Conservation (phyloP, 2,888 invertebrate species). For the Melieria crassipennis region DNA sequence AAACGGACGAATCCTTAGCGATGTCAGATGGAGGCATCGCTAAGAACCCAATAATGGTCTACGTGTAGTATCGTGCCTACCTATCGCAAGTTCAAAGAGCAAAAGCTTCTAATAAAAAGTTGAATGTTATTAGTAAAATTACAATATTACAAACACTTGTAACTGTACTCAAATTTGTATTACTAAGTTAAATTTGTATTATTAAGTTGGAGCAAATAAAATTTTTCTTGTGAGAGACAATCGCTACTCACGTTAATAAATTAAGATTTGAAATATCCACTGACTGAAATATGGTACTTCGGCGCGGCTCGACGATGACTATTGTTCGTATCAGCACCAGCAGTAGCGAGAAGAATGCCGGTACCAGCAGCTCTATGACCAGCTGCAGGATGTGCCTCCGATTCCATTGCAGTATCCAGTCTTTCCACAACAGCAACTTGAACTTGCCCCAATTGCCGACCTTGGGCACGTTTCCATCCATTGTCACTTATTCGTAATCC, state of each 20-base stretch:
- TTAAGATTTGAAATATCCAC: conserved; percentile 60
- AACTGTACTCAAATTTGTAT: no score
- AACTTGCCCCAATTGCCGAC: conserved; percentile 70
- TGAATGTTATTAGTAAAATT: no score
- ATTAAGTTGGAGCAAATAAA: no score
- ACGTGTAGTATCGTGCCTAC: no score
- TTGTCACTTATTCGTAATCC: no score
- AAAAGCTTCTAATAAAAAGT: no score
- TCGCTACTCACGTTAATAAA: conserved; percentile 52
- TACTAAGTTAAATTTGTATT: no score
- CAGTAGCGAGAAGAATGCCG: conserved; percentile 74
- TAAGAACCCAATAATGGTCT: no score
- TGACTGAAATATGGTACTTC: conserved; percentile 53
- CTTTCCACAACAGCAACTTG: conserved; percentile 83
- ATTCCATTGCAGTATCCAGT: conserved; percentile 80
- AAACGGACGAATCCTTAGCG: no score
- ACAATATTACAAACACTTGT: background rate
- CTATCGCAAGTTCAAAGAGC: no score
- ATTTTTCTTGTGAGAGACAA: no score
- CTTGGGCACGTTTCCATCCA: conserved; percentile 9
- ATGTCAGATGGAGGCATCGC: no score
- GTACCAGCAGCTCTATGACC: conserved; percentile 73
- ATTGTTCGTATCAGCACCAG: conserved; percentile 77
- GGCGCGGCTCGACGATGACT: conserved; percentile 68
- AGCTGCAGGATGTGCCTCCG: conserved; percentile 72